Base-by-base conservation (phyloP, 2,797 vertebrate genomes). In the Sebastiscus tertius region DNA sequence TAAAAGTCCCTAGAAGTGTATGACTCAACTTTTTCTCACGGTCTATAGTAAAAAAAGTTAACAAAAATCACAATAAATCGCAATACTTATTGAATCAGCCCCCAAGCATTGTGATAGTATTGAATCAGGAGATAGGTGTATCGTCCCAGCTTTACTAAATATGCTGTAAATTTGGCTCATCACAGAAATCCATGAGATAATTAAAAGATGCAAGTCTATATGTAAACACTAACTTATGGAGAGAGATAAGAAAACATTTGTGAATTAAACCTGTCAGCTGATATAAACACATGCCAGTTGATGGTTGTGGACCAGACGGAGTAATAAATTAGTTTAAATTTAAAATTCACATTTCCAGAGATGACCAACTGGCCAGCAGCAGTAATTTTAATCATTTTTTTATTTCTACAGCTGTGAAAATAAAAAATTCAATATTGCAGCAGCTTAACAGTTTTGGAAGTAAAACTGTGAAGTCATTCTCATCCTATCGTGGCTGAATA, bases 171-270 rank as follows among this genome's bases (percentile, higher is more conserved):
- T 75, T 54, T 84, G 74, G 26, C 42, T 34, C 54, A 59, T 70
- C 55, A 20, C 59, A 46, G 33, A 84, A 80, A 89, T 90, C 80
- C 58, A 55, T 13, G 64, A 33, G 63, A 77, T 81, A 67, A 89
- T 88, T 81, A 58, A 65, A 85, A 81, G 79, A 87, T 89, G 73
- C 20, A 74, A 87, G 87, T 87, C 46, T 74, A 34, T 62, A n/a
- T 62, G 67, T 64, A 60, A 80, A 78, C 34, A 56, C 29, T 3
- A 49, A 49, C 33, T 11, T 68, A 67, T 72, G 58, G 31, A 18
- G 7, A 65, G 54, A 59, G 22, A 46, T 33, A 72, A 62, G 65
- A 36, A 36, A 13, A 61, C 80, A 69, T 34, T 20, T 55, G 60
- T 14, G 8, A 77, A 80, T 10, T n/a, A 20, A 84, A 78, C 74